Conservation (phyloP, 2,888 invertebrate species). For the Melanostoma mellinum region DNA sequence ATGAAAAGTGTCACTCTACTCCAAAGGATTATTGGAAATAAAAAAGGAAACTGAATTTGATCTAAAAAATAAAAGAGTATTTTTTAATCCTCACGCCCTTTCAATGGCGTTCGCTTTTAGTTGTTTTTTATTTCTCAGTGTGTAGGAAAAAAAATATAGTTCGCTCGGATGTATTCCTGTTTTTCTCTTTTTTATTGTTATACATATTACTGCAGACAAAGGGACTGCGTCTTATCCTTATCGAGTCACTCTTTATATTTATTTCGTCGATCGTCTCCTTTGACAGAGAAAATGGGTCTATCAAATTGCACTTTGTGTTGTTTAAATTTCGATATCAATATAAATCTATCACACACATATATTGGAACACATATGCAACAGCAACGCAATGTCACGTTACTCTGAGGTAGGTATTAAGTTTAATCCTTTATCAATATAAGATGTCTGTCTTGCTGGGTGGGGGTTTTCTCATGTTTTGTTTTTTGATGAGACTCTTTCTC, state of each 20-base stretch:
- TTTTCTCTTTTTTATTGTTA: conserved; percentile 8
- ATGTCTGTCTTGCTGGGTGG: conserved; percentile 57
- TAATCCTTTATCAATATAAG: conserved; percentile 64
- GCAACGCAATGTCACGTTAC: conserved; percentile 35
- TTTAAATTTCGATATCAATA: too few species aligned
- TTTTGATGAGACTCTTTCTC: too few species aligned
- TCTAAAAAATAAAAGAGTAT: conserved; percentile 44
- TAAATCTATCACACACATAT: too few species aligned
- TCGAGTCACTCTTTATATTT: conserved; percentile 46
- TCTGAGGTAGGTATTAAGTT: conserved; percentile 65
- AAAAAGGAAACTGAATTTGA: conserved; percentile 66
- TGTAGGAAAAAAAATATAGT: conserved; percentile 21
- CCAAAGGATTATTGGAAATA: conserved; percentile 65
- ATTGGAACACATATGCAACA: conserved; percentile 24
- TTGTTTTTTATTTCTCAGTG: conserved; percentile 3
- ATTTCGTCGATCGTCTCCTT: conserved; percentile 61
- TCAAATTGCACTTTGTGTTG: conserved; percentile 61
- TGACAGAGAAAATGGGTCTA: conserved; percentile 63
- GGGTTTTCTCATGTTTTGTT: conserved; percentile 33
- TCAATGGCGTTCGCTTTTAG: conserved; percentile 44
- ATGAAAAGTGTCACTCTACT: conserved; percentile 66
- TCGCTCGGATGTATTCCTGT: conserved; percentile 18
- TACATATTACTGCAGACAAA: conserved; percentile 55
- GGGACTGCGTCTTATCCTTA: conserved; percentile 62
- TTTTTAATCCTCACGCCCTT: conserved; percentile 72